Conservation (phyloP, 2,888 invertebrate species). For the Lathronympha strigana region DNA sequence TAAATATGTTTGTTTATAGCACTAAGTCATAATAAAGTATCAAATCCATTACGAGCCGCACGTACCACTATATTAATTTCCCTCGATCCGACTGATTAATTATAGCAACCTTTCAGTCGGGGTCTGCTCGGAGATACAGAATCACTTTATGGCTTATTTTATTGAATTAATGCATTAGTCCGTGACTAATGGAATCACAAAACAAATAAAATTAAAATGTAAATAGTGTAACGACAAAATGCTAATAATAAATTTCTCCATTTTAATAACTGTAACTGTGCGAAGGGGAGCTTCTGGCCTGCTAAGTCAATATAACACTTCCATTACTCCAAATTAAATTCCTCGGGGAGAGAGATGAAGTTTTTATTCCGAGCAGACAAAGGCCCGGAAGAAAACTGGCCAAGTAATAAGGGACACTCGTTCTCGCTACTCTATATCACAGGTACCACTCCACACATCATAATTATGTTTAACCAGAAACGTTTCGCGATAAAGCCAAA, state of each 20-base stretch:
- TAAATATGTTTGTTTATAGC: background rate
- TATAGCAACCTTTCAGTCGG: conserved; percentile 50
- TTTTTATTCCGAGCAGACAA: conserved; percentile 79
- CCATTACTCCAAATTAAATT: conserved; percentile 85
- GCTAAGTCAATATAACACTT: conserved; percentile 85
- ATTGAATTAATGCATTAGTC: conserved; percentile 75
- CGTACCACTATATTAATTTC: conserved; percentile 39
- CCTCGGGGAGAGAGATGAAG: conserved; percentile 82
- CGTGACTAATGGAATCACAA: conserved; percentile 82
- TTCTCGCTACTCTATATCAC: conserved; percentile 38
- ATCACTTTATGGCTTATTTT: conserved; percentile 59
- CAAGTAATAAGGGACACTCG: conserved; percentile 55
- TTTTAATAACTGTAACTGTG: conserved; percentile 83
- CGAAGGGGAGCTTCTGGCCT: conserved; percentile 81
- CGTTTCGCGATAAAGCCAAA: conserved; percentile 11
- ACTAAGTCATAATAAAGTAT: conserved; percentile 22
- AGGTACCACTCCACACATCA: conserved; percentile 43
- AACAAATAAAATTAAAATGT: conserved; percentile 84
- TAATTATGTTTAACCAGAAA: conserved; percentile 47
- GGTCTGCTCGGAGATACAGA: conserved; percentile 49
- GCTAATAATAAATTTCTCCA: conserved; percentile 84
- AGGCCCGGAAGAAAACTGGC: conserved; percentile 67
- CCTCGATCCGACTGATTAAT: conserved; percentile 55
- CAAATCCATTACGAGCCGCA: conserved; percentile 33
- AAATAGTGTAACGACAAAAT: conserved; percentile 80